Percentiles rank a stretch among this genome's conserved stretches.
These are phyloP conservation scores for Glaucopsyche alexis DNA, from an alignment of 2,888 invertebrate species.

Conservation along the genomic window DNA sequence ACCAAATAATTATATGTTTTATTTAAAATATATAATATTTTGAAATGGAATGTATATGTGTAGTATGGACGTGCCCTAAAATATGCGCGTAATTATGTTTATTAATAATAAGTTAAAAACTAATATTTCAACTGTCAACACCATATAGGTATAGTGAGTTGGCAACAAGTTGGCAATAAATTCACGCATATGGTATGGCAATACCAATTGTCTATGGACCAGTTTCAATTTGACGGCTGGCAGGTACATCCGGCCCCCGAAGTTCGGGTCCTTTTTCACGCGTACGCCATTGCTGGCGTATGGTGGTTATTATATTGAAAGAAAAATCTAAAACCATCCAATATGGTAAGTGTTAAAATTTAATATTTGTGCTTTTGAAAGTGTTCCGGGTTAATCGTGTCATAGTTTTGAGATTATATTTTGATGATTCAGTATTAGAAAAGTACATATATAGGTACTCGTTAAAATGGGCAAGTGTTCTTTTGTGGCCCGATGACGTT, in stretches of 20 bases:
- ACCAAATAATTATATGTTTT: too few species aligned
- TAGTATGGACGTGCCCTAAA: too few species aligned
- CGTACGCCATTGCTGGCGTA: slow-evolving; percentile 94
- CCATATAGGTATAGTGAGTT: background rate
- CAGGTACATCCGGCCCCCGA: slow-evolving; percentile 62
- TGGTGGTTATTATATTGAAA: slow-evolving; percentile 85
- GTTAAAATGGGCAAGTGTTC: slow-evolving; percentile 50
- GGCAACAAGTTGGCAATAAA: slow-evolving; percentile 2
- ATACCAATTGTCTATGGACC: slow-evolving; percentile 53
- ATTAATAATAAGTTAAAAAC: too few species aligned
- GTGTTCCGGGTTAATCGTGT: slow-evolving; percentile 52
- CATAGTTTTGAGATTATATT: slow-evolving; percentile 57
- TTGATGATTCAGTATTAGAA: slow-evolving; percentile 49
- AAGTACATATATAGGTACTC: slow-evolving; percentile 46
- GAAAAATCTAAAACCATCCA: slow-evolving; percentile 91
- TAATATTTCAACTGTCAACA: background rate
- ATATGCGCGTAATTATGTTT: too few species aligned
- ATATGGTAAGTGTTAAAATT: slow-evolving; percentile 84
- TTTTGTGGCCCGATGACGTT: slow-evolving; percentile 74
- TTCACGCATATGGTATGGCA: slow-evolving; percentile 42
- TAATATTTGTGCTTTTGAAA: slow-evolving; percentile 53
- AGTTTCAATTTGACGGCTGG: slow-evolving; percentile 51
- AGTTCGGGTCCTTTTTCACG: slow-evolving; percentile 82
- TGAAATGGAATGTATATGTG: too few species aligned
- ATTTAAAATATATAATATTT: too few species aligned